Evolutionary conservation across 2,797 vertebrate genomes (phyloP), one percentile per base, ranked within the genome.

Genomic region (Decapterus maruadsi): DNA sequence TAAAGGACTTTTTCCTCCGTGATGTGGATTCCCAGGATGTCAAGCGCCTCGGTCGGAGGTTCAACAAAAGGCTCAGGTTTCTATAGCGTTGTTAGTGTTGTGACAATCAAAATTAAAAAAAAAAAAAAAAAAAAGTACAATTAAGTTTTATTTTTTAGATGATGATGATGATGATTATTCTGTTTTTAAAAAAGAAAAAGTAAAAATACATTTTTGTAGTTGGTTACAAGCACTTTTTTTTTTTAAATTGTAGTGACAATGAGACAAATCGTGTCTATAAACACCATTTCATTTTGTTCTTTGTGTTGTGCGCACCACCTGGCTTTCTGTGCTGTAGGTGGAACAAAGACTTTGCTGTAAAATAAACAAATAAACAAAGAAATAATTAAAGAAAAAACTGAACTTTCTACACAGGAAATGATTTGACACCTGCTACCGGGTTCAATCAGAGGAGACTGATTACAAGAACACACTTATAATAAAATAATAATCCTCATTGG

Each of bases 161-260:
- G 26, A 26, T 26, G 26, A 26, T 26, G 26, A 26, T 26, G 26
- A 26, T 26, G 26, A 26, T 26, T 1, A 26, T 72, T 78, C 80
- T 76, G 68, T 85, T 84, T 85, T 75, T 78, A 72, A 77, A 65
- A 34, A 34, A 34, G 6, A 34, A 34, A 34, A 34, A 34, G 31
- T 5, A 34, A 34, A 62, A 85, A 77, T 80, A 78, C 22, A 68
- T 80, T 90, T 90, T 90, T 83, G 80, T 91, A 88, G 86, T 83
- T 76, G 71, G 70, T 84, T 87, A 81, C 77, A 79, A 90, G 92
- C 93, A 94, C 94, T 92, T 26, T 26, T 26, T 26, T 34, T 34
- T 34, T 95, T 95, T 93, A 88, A 74, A 90, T 92, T 84, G 83
- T 86, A 92, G 87, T 82, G 68, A 92, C 71, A 68, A 83, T 83